Evolutionary conservation across 2,888 invertebrate species (phyloP), one percentile per base, ranked within the genome.

Genomic region (Diaprepes abbreviatus): DNA sequence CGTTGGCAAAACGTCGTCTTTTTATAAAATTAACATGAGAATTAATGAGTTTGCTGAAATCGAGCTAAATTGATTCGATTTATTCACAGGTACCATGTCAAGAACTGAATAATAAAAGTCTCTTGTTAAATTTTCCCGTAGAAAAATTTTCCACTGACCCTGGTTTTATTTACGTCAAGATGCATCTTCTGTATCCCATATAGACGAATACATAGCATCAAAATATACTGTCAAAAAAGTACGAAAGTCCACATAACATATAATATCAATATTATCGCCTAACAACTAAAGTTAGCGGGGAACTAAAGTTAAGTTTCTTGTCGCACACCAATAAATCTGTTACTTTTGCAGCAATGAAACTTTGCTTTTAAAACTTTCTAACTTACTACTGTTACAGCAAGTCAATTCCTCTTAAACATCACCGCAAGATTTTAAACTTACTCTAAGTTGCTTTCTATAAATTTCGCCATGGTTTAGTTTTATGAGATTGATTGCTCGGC

Each of bases 331-430:
- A 52, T 63, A 63, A 63, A 63, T 63, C 50, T 52, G 40, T 48
- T 50, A 50, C 45, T 10, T 36, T 33, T 14, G 28, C 48, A 14
- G 38, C 40, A 36, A 63, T 52, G 28, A 28, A 63, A 63, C 63
- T 63, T 63, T 52, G 52, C 63, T 63, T 52, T 63, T 63, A 63
- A 52, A 63, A 63, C 52, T 63, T 63, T 52, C 24, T 21, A 63
- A 63, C 63, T 33, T 50, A 38, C 50, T 50, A 17, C 52, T 50
- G 63, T 63, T 63, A 63, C 36, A 52, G 16, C 6, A 52, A 52
- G 52, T 48, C 63, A 40, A 63, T 63, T 63, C 52, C 52, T 52
- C 50, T 63, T 52, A 19, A 24, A 63, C 50, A 16, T 31, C 58
- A 28, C 58, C 58, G 38, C 58, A 43, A 58, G n/a, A 52, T 28